Evolutionary conservation across 2,888 invertebrate species (phyloP).

Genomic region (Helicoverpa assulta): DNA sequence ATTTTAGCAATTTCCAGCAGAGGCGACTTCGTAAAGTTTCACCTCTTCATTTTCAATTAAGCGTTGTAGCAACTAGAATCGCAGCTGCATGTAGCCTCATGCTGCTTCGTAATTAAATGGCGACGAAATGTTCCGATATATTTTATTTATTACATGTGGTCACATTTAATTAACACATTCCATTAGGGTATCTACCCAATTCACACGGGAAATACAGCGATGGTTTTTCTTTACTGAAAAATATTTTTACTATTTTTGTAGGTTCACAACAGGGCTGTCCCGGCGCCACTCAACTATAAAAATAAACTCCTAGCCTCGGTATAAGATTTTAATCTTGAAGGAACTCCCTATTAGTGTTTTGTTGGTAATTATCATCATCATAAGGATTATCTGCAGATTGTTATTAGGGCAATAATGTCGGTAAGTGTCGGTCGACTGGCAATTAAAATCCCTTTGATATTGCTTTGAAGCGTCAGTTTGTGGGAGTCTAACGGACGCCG

Average conservation of each 20-base stretch:
- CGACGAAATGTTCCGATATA: not conserved
- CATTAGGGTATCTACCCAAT: not conserved
- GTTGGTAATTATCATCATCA: slow-evolving; percentile 67
- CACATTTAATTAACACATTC: slow-evolving; percentile 3
- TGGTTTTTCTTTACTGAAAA: slow-evolving; percentile 21
- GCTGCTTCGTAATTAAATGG: slow-evolving; percentile 24
- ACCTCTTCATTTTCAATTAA: slow-evolving; percentile 52
- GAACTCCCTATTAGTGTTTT: slow-evolving; percentile 54
- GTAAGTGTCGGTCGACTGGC: slow-evolving; percentile 75
- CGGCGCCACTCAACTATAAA: slow-evolving; percentile 7
- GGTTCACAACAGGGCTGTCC: not conserved
- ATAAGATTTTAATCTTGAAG: slow-evolving; percentile 33
- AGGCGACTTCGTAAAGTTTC: slow-evolving; percentile 31
- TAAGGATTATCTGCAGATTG: slow-evolving; percentile 66
- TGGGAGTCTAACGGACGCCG: slow-evolving; percentile 76
- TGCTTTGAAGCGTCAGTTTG: slow-evolving; percentile 78
- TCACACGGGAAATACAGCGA: not conserved
- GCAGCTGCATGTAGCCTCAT: slow-evolving; percentile 20
- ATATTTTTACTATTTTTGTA: slow-evolving; percentile 23
- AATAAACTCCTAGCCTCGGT: slow-evolving; percentile 23
- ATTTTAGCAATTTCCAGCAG: slow-evolving; percentile 54
- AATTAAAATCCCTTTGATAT: slow-evolving; percentile 84
- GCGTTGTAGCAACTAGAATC: slow-evolving; percentile 21
- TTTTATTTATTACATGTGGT: slow-evolving; percentile 9
- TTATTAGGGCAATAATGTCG: slow-evolving; percentile 72